phyloP scores from a whole-genome alignment of 2,113 vertebrate genomes.

The Calyptommatus sinebrachiatus region DNA sequence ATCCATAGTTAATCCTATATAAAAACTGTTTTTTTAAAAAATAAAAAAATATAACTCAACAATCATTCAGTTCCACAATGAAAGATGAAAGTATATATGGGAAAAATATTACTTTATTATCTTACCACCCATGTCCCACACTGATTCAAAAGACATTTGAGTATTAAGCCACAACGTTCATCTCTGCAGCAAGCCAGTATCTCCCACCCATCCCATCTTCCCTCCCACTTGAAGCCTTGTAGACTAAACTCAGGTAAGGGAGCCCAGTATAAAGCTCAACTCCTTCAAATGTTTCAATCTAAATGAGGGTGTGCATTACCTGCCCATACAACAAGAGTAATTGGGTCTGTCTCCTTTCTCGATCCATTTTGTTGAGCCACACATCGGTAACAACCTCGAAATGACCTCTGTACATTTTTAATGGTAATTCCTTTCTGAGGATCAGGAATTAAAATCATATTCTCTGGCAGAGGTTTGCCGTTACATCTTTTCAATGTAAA shows the following conservation, averaged over 20 bases:
- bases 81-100: constrained; percentile 3
- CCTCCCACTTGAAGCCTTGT: too few relatives aligned
- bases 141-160: too few relatives aligned
- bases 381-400: constrained; percentile 85
- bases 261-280: neutral
- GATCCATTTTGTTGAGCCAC: constrained; percentile 68
- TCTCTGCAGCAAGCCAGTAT: too few relatives aligned
- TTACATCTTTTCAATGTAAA: constrained; percentile 79
- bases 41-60: neutral
- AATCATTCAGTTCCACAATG: accelerated
- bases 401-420: constrained; percentile 73
- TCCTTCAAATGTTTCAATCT: neutral
- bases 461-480: constrained; percentile 67
- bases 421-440: constrained; percentile 83
- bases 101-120: neutral
- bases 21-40: neutral
- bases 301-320: constrained; percentile 60
- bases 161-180: too few relatives aligned
- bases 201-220: too few relatives aligned
- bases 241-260: neutral
- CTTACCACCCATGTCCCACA: neutral
- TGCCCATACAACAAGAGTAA: constrained; percentile 73
- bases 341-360: constrained; percentile 47
- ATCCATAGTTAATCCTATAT: constrained; percentile 7
- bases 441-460: constrained; percentile 73